A percentile compares a stretch with the other conserved stretches of the same genome.
These are phyloP conservation scores for Carcina quercana DNA, from an alignment of 2,888 invertebrate species.

Conservation along the genomic window DNA sequence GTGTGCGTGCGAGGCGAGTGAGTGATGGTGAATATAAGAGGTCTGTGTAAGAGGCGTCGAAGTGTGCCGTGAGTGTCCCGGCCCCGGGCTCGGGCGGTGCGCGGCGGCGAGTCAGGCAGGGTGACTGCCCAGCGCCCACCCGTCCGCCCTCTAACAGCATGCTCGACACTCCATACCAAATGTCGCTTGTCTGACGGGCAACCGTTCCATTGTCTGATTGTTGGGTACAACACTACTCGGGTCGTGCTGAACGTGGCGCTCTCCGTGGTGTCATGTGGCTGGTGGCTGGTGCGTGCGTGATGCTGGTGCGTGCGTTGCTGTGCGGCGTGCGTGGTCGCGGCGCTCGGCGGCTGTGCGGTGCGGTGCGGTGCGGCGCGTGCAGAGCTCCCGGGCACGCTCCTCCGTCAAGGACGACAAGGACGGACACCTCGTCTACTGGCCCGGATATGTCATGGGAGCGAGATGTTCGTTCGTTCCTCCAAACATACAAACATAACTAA, in stretches of 20 bases:
- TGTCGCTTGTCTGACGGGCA: slow-evolving; percentile 76
- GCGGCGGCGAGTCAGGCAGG: slow-evolving; percentile 21
- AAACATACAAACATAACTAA: too few relatives aligned
- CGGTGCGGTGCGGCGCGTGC: slow-evolving; percentile 48
- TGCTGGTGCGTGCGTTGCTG: slow-evolving; percentile 23
- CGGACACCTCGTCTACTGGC: slow-evolving; percentile 99
- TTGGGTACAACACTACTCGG: slow-evolving; percentile 76
- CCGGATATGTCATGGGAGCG: slow-evolving; percentile 98
- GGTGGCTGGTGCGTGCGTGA: slow-evolving; percentile 36
- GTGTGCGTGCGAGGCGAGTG: slow-evolving; percentile 33
- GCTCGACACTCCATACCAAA: slow-evolving; percentile 72
- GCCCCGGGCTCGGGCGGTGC: slow-evolving; percentile 21
- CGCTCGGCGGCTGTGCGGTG: slow-evolving; percentile 23
- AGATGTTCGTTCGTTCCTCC: slow-evolving; percentile 99
- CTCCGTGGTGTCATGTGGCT: slow-evolving; percentile 62
- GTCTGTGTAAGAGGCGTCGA: slow-evolving; percentile 31
- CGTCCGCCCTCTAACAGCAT: slow-evolving; percentile 69
- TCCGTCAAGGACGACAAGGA: slow-evolving; percentile 99
- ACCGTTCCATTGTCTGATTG: slow-evolving; percentile 76
- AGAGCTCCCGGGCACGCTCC: slow-evolving; percentile 89
- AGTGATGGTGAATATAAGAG: slow-evolving; percentile 24
- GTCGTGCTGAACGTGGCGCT: slow-evolving; percentile 72
- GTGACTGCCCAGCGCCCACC: slow-evolving; percentile 37
- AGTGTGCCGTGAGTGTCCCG: slow-evolving; percentile 15
- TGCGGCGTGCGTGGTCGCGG: slow-evolving; percentile 23